Base-by-base conservation (phyloP, 2,113 vertebrate genomes). In the Procavia capensis region DNA sequence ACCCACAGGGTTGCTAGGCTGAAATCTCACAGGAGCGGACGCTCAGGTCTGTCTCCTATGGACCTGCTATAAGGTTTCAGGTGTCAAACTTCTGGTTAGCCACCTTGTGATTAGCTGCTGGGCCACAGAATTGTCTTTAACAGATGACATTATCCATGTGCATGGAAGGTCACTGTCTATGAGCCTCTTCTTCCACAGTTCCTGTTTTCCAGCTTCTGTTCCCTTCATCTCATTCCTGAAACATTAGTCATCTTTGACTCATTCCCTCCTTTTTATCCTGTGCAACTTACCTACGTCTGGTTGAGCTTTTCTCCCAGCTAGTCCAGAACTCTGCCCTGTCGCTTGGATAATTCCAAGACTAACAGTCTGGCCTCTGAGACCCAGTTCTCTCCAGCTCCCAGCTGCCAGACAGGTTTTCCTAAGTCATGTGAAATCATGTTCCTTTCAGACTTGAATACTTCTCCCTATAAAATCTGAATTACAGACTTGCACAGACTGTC, bases 351-450 rank as follows among this genome's bases (percentile, higher is more conserved):
- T 19, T 86, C 41, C 68, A 88, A 91, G 47, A 80, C 75, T 89
- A 29, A 36, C 36, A 66, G 88, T 31, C 11, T 86, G 84, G 68
- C 72, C 36, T 84, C 82, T 86, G 47, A 68, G 31, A 87, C 34
- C 43, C 57, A 13, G 16, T 22, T 47, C 50, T 94, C 27, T 39
- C 83, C 85, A 8, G 3, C 36, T 79, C 59, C 41, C 34, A 72
- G 80, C 34, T 82, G 88, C 61, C 78, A 96, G 82, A 97, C 96
- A 72, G 96, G 96, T 97, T 96, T 96, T 94, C 79, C 50, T 25
- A 64, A 93, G 22, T 95, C 88, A 2, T 72, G 85, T 94, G 59
- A 85, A 72, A 79, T 93, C 97, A 91, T 75, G 80, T 86, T 87
- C 29, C 75, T 93, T 88, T 81, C 50, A 43, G 34, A 57, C 36